Conservation (phyloP, 2,888 invertebrate genomes). For the Leptodirus hochenwartii region DNA sequence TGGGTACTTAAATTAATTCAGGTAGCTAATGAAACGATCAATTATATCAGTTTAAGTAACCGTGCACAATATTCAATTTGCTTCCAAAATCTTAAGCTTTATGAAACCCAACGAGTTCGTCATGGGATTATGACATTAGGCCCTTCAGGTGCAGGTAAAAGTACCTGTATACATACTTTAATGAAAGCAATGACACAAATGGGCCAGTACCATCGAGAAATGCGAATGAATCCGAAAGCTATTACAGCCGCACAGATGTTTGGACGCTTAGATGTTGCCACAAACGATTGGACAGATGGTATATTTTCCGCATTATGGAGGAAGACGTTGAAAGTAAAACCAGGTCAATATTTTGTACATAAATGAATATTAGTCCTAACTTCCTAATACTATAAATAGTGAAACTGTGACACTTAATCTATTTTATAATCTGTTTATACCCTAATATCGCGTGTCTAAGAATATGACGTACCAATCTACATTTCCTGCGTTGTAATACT, state of each 20-base stretch:
- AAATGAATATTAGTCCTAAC: too few species aligned
- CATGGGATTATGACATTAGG: constrained; percentile 95
- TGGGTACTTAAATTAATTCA: constrained; percentile 91
- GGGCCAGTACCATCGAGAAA: constrained; percentile 73
- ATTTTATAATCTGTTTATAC: too few species aligned
- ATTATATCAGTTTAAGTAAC: constrained; percentile 1
- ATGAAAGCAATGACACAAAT: constrained; percentile 81
- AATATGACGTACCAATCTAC: too few species aligned
- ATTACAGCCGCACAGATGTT: constrained; percentile 98
- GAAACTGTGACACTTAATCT: too few species aligned
- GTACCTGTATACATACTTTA: constrained; percentile 72
- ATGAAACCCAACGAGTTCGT: constrained; percentile 86
- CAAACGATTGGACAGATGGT: constrained; percentile 97
- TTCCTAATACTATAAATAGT: too few species aligned
- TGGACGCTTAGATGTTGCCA: constrained; percentile 87
- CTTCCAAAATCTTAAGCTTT: constrained; percentile 38
- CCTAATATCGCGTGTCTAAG: too few species aligned
- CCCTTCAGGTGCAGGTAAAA: constrained; percentile 89
- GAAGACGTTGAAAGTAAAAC: constrained; percentile 77
- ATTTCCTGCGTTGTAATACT: too few species aligned
- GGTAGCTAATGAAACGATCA: constrained; percentile 25
- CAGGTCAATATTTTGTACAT: too few species aligned
- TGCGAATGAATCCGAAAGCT: constrained; percentile 97
- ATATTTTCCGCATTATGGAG: constrained; percentile 95
- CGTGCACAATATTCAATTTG: constrained; percentile 1